A percentile compares a stretch with the other conserved stretches of the same genome.
phyloP scores from a whole-genome alignment of 2,888 invertebrate species.

The Corbicula japonica region DNA sequence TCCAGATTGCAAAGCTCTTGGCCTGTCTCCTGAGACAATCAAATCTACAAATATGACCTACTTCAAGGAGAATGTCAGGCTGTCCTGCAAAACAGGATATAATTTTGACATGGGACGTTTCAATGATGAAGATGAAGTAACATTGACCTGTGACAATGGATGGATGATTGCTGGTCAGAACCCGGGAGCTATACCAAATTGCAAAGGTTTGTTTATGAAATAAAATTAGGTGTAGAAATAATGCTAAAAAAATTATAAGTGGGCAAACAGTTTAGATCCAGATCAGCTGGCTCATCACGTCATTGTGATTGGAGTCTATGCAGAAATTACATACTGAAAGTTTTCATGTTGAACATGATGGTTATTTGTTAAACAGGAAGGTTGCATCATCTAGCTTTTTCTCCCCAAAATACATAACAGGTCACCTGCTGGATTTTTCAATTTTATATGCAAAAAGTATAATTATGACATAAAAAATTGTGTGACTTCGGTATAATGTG shows the following conservation, averaged over 20 bases:
- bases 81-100: slow-evolving; percentile 39
- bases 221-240: too few relatives aligned
- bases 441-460: too few relatives aligned
- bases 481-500: too few relatives aligned
- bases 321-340: not conserved
- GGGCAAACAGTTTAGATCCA: not conserved
- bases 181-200: slow-evolving; percentile 42
- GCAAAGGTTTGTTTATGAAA: slow-evolving; percentile 18
- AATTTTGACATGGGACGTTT: slow-evolving; percentile 33
- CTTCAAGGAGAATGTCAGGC: slow-evolving; percentile 19
- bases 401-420: too few relatives aligned
- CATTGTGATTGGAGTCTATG: not conserved
- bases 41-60: slow-evolving; percentile 8
- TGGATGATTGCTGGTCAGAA: slow-evolving; percentile 22
- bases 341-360: too few relatives aligned
- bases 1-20: slow-evolving; percentile 18
- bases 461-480: too few relatives aligned
- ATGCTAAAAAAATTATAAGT: too few relatives aligned
- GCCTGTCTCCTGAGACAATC: slow-evolving; percentile 18
- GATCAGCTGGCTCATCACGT: not conserved
- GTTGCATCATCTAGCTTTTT: too few relatives aligned
- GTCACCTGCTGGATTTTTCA: too few relatives aligned
- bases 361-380: too few relatives aligned
- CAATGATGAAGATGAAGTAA: not conserved
- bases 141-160: slow-evolving; percentile 12